Conservation (phyloP, 2,888 invertebrate genomes). For the Cotesia congregata region DNA sequence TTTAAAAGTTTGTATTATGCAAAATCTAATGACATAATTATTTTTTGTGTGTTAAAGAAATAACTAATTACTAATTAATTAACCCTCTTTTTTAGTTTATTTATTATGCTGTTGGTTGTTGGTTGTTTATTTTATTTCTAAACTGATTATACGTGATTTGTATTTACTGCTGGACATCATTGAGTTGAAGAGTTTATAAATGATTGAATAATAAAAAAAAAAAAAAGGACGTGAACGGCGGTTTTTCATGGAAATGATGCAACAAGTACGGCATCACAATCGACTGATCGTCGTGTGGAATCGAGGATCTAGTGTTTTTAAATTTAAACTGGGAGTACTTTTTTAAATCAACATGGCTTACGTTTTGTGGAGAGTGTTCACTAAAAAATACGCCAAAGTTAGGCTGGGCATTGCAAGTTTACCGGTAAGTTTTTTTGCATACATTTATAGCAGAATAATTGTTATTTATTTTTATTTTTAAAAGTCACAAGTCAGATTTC, state of each 20-base stretch:
- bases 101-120: background rate
- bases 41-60: background rate
- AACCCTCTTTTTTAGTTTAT: background rate
- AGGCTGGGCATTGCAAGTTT: constrained; percentile 71
- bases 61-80: background rate
- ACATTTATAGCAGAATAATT: background rate
- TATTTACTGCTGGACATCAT: background rate
- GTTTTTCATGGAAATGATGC: constrained; percentile 38
- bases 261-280: constrained; percentile 36
- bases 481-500: too few relatives aligned
- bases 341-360: constrained; percentile 71
- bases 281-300: constrained; percentile 26
- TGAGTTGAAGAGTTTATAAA: background rate
- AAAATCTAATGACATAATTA: background rate
- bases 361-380: constrained; percentile 75
- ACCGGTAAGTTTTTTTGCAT: constrained; percentile 61
- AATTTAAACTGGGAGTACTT: background rate
- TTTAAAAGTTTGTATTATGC: background rate
- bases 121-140: background rate
- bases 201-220: background rate
- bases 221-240: constrained; percentile 22
- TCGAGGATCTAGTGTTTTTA: constrained; percentile 17
- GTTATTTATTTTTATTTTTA: background rate
- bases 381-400: constrained; percentile 75
- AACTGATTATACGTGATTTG: background rate